Percentiles rank a stretch among this genome's conserved stretches.
phyloP scores from a whole-genome alignment of 2,797 vertebrate species.

The Tympanoctomys barrerae region DNA sequence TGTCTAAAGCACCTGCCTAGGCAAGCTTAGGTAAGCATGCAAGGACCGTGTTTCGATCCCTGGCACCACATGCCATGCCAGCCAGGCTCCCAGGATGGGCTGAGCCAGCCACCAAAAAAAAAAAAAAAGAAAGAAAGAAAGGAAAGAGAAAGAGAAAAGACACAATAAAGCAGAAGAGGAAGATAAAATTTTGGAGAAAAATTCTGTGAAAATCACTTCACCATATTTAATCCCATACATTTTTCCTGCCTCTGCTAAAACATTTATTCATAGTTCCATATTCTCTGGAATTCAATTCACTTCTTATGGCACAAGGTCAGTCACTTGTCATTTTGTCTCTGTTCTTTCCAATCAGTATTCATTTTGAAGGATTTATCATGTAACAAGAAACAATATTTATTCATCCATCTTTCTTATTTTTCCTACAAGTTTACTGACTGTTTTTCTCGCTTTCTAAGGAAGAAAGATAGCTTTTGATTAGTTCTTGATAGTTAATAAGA shows the following conservation, averaged over 20 bases:
- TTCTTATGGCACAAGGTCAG: not conserved
- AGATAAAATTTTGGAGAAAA: conserved; percentile 42
- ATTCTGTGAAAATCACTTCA: not conserved
- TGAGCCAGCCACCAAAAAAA: no score
- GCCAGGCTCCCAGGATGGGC: no score
- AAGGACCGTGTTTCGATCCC: no score
- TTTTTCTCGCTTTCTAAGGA: not conserved
- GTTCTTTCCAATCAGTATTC: not conserved
- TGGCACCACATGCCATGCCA: no score
- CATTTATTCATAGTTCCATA: not conserved
- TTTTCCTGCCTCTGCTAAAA: not conserved
- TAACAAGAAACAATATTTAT: not conserved
- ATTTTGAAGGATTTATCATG: conserved; percentile 17
- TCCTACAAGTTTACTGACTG: not conserved
- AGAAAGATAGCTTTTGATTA: not conserved
- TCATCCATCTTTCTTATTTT: not conserved
- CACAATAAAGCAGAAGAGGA: not conserved
- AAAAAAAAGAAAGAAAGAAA: no score
- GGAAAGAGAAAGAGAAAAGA: not conserved
- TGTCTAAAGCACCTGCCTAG: no score
- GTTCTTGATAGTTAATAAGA: not conserved
- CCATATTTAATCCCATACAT: conserved; percentile 1
- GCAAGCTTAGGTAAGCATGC: no score
- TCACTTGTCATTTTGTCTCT: not conserved
- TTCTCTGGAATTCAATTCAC: not conserved